phyloP scores from a whole-genome alignment of 2,113 vertebrate species.

The Alosa alosa region DNA sequence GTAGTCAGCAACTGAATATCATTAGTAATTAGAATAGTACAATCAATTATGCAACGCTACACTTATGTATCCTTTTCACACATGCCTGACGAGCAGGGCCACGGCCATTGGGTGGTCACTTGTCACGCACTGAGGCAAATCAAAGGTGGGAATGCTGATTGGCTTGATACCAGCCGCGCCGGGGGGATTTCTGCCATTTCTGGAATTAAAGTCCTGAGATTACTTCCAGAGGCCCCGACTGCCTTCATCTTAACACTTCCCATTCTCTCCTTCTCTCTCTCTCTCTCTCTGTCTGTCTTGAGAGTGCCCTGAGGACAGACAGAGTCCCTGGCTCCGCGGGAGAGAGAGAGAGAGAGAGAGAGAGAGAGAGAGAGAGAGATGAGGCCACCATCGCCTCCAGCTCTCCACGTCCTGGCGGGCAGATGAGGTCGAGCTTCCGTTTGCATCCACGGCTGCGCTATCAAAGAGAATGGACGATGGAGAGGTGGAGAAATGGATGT shows the following conservation, averaged over 20 bases:
- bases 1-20: not conserved
- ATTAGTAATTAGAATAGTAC: not conserved
- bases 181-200: not conserved
- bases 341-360: not conserved
- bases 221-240: not conserved
- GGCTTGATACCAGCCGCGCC: not conserved
- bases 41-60: not conserved
- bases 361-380: not conserved
- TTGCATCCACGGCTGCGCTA: constrained; percentile 19
- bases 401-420: not conserved
- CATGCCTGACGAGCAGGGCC: not conserved
- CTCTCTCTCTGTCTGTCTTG: not conserved
- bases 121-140: not conserved
- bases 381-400: constrained; percentile 29
- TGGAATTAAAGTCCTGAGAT: not conserved
- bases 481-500: not conserved
- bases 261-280: not conserved
- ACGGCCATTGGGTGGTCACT: not conserved
- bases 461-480: constrained; percentile 38
- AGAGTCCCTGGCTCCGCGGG: not conserved
- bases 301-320: constrained; percentile 24
- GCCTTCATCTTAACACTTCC: not conserved
- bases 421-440: constrained; percentile 24
- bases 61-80: not conserved
- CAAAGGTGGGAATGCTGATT: not conserved